Evolutionary conservation across 2,888 invertebrate species (phyloP), one percentile per base, ranked within the genome.

Genomic region (Tipula vernalis): DNA sequence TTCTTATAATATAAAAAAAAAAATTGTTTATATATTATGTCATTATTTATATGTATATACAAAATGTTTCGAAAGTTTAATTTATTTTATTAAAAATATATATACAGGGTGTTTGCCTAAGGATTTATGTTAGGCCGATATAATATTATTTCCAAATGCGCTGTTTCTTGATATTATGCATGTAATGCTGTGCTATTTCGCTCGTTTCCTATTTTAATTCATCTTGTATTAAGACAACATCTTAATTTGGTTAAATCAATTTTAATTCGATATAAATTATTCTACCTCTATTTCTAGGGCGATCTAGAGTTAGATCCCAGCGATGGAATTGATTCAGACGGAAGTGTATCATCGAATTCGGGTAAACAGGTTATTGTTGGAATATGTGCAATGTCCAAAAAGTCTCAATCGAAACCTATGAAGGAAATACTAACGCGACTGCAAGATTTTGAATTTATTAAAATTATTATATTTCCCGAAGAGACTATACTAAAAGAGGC

Each of bases 311-410:
- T 93, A 88, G 96, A 96, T 90, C 91, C 91, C 88, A 91, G 90
- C 89, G 91, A 91, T 90, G 93, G 93, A 2, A 90, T 93, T 90
- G 94, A 94, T 88, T 92, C 93, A 15, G 93, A 94, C 88, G 92
- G 93, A 89, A 94, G 94, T 92, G 93, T 90, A 71, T 91, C 91
- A 36, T 91, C 91, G 36, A 91, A 90, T 89, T 94, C 93, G 91
- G 96, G 96, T 89, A 97, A 97, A 91, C 97, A 98, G 90, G 98
- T 99, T 89, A 94, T 98, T 91, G 98, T 99, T 89, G 99, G 99
- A 88, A 96, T 99, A 87, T 99, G 99, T 93, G 99, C 99, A 89
- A 99, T 99, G 99, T 96, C 97, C 90, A 99, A 99, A 92, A 99
- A 99, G 92, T 98, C 99, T 51, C 97, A 98, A 91, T 98, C 99